phyloP scores from a whole-genome alignment of 2,113 vertebrate genomes.

The Tupaia chinensis region DNA sequence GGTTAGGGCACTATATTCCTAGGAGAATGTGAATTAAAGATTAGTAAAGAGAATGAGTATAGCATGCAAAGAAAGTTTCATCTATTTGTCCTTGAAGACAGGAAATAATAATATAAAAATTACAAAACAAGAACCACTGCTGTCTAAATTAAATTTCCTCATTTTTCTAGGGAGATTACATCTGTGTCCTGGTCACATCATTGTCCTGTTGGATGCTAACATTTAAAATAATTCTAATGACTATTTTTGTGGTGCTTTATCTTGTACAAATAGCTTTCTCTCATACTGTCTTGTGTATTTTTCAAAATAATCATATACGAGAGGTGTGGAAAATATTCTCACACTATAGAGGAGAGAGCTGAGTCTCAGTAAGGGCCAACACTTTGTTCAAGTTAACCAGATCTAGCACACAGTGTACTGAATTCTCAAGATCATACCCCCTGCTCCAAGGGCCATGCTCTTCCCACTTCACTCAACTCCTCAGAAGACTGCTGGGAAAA shows the following conservation, averaged over 20 bases:
- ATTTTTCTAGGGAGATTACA: background rate
- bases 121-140: background rate
- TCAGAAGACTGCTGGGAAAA: background rate
- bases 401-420: background rate
- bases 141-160: background rate
- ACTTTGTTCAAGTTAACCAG: background rate
- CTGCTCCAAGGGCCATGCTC: background rate
- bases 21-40: slow-evolving; percentile 59
- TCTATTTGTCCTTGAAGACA: slow-evolving; percentile 38
- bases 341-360: background rate
- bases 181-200: background rate
- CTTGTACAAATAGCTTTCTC: background rate
- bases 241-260: background rate
- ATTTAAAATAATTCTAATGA: background rate
- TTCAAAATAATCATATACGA: background rate
- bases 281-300: background rate
- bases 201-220: background rate
- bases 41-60: background rate
- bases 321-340: background rate
- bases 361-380: background rate
- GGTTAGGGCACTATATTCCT: slow-evolving; percentile 15
- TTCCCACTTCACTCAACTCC: background rate
- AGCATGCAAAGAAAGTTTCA: slow-evolving; percentile 21
- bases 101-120: slow-evolving; percentile 13
- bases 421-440: background rate